Evolutionary conservation across 2,113 vertebrate species (phyloP), one percentile per base, ranked within the genome.

Genomic region (Aplodontia rufa): DNA sequence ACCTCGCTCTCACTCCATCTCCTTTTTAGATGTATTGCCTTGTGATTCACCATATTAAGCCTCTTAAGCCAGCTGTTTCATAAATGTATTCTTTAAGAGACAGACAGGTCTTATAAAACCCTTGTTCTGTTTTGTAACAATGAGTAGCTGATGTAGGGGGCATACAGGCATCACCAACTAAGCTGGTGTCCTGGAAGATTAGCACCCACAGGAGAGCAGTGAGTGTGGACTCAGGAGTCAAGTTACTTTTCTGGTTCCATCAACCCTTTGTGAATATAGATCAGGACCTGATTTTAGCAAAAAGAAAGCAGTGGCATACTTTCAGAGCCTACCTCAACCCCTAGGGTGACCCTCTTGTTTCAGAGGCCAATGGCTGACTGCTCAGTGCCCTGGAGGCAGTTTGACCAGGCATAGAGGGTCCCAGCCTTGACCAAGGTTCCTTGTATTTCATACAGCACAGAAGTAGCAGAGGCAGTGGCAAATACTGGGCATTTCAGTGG

Each of bases 21-120:
- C 22, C 75, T 72, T 42, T 64, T 87, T 68, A 40, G 32, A 66
- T 47, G 55, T 69, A 69, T 66, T 55, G 19, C 78, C 79, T 42
- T 71, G 24, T 64, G 72, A 79, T 72, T 93, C 32, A 26, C 94
- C 37, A 42, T 5, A 3, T 69, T 88, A 58, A 89, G 42, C 80
- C 20, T n/a, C n/a, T n/a, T n/a, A n/a, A n/a, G n/a, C n/a, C 64
- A 71, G 12, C 5, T 51, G 76, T 69, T 93, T 74, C 58, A 88
- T 82, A 72, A 75, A n/a, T 68, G 84, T 30, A 45, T 87, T 87
- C 64, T 93, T 80, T 74, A 49, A 84, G 4, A 9, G 51, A 58
- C 53, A 68, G 85, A 89, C 5, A 60, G 30, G n/a, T 37, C 53
- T 42, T 82, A 3, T 66, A 35, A 68, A 82, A 37, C 14, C 16